Conservation (phyloP, 2,113 vertebrate genomes). For the Petrocephalus zakoni region DNA sequence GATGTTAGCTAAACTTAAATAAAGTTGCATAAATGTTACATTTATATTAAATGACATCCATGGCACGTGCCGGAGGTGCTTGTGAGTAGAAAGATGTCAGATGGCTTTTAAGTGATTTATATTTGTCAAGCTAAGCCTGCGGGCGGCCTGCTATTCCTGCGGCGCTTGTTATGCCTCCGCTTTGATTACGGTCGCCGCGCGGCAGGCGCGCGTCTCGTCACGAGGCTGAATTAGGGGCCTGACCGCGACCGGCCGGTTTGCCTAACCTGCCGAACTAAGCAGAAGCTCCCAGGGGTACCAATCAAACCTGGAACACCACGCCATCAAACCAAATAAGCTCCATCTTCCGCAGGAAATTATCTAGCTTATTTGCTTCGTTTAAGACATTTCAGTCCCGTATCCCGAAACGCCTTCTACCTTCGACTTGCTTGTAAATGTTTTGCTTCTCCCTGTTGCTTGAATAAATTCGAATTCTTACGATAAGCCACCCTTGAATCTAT, state of each 20-base stretch:
- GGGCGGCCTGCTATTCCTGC: background rate
- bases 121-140: background rate
- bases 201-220: background rate
- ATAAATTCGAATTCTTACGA: background rate
- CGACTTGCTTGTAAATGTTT: background rate
- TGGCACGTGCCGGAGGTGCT: background rate
- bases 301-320: conserved; percentile 20
- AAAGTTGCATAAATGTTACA: background rate
- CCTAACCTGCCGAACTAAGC: conserved; percentile 17
- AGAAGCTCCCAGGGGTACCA: background rate
- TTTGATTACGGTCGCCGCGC: conserved; percentile 19
- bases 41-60: background rate
- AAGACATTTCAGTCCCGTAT: background rate
- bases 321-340: conserved; percentile 19
- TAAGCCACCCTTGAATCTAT: background rate
- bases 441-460: background rate
- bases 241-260: conserved; percentile 15
- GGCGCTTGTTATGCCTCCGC: background rate
- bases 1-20: background rate
- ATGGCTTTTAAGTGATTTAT: background rate
- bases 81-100: background rate
- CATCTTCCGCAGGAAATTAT: conserved; percentile 22
- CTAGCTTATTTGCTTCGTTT: background rate
- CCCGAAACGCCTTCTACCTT: background rate
- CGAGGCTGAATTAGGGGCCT: conserved; percentile 14